A percentile compares a stretch with the other conserved stretches of the same genome.
Evolutionary conservation across 2,888 invertebrate genomes (phyloP).

Genomic region (Aricia artaxerxes): DNA sequence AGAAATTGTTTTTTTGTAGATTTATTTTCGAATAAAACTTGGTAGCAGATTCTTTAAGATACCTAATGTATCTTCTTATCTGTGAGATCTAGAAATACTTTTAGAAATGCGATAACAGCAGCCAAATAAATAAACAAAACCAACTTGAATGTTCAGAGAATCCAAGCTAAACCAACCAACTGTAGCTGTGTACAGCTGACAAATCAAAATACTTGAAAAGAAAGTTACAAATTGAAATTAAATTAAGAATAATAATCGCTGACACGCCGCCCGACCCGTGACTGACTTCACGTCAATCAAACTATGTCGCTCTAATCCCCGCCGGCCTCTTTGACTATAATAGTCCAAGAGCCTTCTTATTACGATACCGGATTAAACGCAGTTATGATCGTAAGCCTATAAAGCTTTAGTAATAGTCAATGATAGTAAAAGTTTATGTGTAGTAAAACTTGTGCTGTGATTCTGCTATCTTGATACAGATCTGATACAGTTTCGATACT

Average conservation of each 20-base stretch:
- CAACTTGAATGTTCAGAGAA: background rate
- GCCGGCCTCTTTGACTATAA: conserved; percentile 63
- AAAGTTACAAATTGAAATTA: background rate
- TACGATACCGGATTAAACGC: conserved; percentile 67
- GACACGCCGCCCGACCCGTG: conserved; percentile 27
- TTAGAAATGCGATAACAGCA: no score
- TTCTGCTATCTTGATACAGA: background rate
- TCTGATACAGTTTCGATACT: background rate
- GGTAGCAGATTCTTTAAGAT: no score
- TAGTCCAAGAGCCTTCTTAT: conserved; percentile 71
- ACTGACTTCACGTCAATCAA: conserved; percentile 31
- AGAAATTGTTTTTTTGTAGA: no score
- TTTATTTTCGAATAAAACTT: no score
- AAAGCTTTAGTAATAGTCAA: conserved; percentile 42
- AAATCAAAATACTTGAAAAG: background rate
- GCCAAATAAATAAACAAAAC: background rate
- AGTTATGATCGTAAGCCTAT: conserved; percentile 61
- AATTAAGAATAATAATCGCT: conserved; percentile 24
- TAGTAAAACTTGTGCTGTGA: background rate
- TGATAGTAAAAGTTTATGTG: background rate
- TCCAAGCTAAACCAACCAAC: background rate
- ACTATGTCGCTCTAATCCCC: conserved; percentile 37
- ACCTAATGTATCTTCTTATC: no score
- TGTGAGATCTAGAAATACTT: no score
- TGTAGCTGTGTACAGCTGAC: background rate